Base-by-base conservation (phyloP, 2,888 invertebrate species). In the Monoplex corrugatus region DNA sequence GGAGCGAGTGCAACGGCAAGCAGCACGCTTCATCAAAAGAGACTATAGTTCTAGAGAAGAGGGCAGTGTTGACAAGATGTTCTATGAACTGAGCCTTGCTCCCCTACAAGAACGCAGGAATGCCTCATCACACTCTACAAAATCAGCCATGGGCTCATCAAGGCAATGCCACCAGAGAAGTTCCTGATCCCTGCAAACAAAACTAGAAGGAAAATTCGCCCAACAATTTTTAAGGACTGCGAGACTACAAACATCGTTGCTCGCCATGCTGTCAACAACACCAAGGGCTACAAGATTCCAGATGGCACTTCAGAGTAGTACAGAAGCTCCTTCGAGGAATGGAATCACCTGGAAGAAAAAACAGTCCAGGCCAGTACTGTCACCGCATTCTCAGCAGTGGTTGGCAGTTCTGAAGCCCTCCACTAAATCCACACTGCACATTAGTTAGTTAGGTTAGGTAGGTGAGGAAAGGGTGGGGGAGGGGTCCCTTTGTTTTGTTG, bases 1-100 rank as follows among this genome's bases (percentile, higher is more conserved):
- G 16, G 75, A 75, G 35, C 5, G 75, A 38, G 75, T 38, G 19
- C 75, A 75, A 75, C 75, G 75, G 35, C 75, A 75, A 75, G 75
- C 75, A 75, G 75, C 75, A 2, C 75, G 75, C 75, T 75, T 68
- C 68, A 68, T 68, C 75, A 75, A 75, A 19, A 75, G n/a, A 75
- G 75, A 75, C 32, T 75, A 75, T 35, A 75, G 75, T 32, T 35
- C 75, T 32, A 35, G 75, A 75, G 75, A 75, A 38, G 40, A 38
- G 2, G 75, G 75, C 32, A 28, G 35, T 35, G 38, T 75, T 13
- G 38, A 38, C 75, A 75, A 38, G 80, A 68, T 68, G 63, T 43
- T 80, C 80, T 28, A 80, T 38, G 38, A 80, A 23, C 80, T 80
- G 38, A 13, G 38, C 80, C 80, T 80, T 6, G 40, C 80, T 35